Evolutionary conservation across 2,113 vertebrate species (phyloP).

Genomic region (Phylloscopus whistleri): DNA sequence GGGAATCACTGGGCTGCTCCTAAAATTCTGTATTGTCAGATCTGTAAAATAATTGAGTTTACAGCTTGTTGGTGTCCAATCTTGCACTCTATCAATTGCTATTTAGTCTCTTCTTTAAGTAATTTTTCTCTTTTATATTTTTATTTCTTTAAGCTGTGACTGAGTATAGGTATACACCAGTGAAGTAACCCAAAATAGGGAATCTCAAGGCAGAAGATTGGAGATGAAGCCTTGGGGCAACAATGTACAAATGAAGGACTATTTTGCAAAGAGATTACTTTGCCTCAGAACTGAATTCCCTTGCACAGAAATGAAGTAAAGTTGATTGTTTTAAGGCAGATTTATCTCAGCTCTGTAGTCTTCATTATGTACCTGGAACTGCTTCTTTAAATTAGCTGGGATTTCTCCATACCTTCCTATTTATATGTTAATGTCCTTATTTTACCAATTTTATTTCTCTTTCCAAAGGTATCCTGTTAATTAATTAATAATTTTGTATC

Average conservation of each 20-base stretch:
- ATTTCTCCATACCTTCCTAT: neutral
- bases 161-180: neutral
- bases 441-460: neutral
- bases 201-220: neutral
- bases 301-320: neutral
- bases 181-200: neutral
- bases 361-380: neutral
- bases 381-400: neutral
- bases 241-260: neutral
- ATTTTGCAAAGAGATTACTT: neutral
- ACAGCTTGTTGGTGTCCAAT: neutral
- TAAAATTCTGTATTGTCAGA: neutral
- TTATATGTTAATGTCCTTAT: neutral
- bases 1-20: neutral
- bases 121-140: neutral
- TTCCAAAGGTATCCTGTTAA: neutral
- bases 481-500: neutral
- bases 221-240: neutral
- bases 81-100: neutral
- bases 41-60: neutral
- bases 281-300: neutral
- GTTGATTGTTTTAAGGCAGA: neutral
- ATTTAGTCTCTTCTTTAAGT: neutral
- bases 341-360: neutral
- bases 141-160: neutral